Percentiles rank a stretch among this genome's conserved stretches.
Evolutionary conservation across 92 coral and sea anemone genomes (phyloP).

Genomic region (Zoanthus sansibaricus): DNA sequence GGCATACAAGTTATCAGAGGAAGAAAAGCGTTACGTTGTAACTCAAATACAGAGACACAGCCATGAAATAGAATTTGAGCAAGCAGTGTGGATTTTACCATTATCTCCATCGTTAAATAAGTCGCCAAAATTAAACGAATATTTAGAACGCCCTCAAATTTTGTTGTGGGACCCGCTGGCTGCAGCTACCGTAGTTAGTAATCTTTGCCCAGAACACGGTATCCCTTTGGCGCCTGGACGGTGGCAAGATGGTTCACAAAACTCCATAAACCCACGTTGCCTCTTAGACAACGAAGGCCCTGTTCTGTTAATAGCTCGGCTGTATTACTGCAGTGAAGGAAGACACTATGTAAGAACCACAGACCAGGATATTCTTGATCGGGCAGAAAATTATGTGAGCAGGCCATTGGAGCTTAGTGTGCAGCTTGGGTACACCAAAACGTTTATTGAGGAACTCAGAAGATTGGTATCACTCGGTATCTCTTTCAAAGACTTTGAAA

Average conservation of each 20-base stretch:
- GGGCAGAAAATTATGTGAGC: no score
- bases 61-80: no score
- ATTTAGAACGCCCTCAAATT: no score
- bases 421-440: not conserved
- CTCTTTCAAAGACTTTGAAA: not conserved
- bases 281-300: not conserved
- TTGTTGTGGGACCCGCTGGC: not conserved
- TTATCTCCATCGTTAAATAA: no score
- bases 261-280: not conserved
- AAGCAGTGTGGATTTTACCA: no score
- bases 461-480: not conserved
- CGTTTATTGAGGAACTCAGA: not conserved
- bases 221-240: not conserved
- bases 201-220: conserved; percentile 13
- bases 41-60: no score
- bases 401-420: not conserved
- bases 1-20: no score
- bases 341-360: not conserved
- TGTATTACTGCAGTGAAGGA: not conserved
- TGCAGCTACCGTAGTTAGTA: not conserved
- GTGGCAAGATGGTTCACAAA: not conserved
- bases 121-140: no score
- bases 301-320: not conserved
- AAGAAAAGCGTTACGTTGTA: no score
- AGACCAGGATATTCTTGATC: not conserved